These are phyloP conservation scores for Diplolepis rosae DNA, from an alignment of 2,888 invertebrate genomes.

Conservation along the genomic window DNA sequence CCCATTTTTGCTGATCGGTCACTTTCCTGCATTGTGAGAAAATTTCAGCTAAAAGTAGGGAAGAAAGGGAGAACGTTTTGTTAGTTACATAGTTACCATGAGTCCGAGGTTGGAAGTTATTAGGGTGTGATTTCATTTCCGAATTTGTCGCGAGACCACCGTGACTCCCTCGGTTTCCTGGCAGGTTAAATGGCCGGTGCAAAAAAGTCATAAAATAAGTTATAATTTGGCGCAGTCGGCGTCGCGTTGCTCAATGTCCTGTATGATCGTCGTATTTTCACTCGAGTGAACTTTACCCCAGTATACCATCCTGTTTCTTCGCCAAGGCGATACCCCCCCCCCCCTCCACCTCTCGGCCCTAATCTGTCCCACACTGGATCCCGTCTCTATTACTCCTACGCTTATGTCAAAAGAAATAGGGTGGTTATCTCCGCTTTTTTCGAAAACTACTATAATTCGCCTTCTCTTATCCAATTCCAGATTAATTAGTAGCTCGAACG, in stretches of 20 bases:
- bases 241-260: slow-evolving; percentile 72
- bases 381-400: not conserved
- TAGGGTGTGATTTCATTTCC: slow-evolving; percentile 72
- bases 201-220: slow-evolving; percentile 74
- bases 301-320: slow-evolving; percentile 36
- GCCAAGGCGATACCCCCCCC: slow-evolving; percentile 15
- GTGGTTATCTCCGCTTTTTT: slow-evolving; percentile 41
- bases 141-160: slow-evolving; percentile 53
- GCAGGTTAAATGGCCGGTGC: slow-evolving; percentile 72
- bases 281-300: slow-evolving; percentile 70
- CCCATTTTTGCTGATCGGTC: not conserved
- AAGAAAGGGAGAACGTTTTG: slow-evolving; percentile 4
- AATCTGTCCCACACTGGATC: too few relatives aligned
- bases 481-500: slow-evolving; percentile 64
- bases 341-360: slow-evolving; percentile 20
- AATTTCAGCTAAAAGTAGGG: not conserved
- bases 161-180: slow-evolving; percentile 41
- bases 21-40: not conserved
- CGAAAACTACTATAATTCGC: slow-evolving; percentile 42
- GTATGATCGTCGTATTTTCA: slow-evolving; percentile 72
- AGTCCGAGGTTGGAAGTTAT: slow-evolving; percentile 64
- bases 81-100: not conserved
- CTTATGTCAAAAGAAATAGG: slow-evolving; percentile 47
- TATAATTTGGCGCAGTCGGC: slow-evolving; percentile 73
- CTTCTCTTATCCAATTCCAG: slow-evolving; percentile 63